phyloP scores from a whole-genome alignment of 37 sponge, comb jelly and placozoan species.

The Cliona cf. orientalis region DNA sequence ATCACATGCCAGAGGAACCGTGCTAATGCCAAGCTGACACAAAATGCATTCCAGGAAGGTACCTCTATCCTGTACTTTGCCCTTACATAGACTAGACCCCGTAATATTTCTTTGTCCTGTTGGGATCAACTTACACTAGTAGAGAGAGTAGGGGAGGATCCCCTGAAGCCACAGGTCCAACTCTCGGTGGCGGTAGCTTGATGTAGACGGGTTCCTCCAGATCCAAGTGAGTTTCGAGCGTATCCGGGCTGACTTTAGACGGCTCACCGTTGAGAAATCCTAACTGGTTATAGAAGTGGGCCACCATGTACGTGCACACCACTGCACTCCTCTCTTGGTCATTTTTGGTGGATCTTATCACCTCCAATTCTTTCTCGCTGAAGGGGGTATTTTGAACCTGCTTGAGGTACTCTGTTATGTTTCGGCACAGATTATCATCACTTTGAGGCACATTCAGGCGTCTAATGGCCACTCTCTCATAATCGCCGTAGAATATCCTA shows the following conservation, averaged over 20 bases:
- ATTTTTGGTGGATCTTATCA: conserved; percentile 11
- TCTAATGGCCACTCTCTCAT: conserved; percentile 40
- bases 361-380: conserved; percentile 23
- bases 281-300: conserved; percentile 57
- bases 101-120: too few species aligned
- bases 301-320: conserved; percentile 52
- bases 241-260: conserved; percentile 16
- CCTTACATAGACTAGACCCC: too few species aligned
- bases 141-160: conserved; percentile 50
- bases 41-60: too few species aligned
- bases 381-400: conserved; percentile 14
- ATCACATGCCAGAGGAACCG: not conserved
- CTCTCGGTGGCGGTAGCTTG: conserved; percentile 54
- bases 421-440: not conserved
- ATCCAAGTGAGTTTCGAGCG: conserved; percentile 13
- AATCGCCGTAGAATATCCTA: conserved; percentile 77
- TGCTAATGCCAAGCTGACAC: too few species aligned
- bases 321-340: conserved; percentile 39
- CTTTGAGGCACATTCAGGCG: conserved; percentile 14
- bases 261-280: conserved; percentile 49
- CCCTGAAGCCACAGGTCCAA: conserved; percentile 55
- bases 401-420: not conserved
- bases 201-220: conserved; percentile 35
- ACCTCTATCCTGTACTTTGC: too few species aligned
- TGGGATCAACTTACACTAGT: conserved; percentile 79